Conservation (phyloP, 2,113 vertebrate genomes). For the Danio rerio region DNA sequence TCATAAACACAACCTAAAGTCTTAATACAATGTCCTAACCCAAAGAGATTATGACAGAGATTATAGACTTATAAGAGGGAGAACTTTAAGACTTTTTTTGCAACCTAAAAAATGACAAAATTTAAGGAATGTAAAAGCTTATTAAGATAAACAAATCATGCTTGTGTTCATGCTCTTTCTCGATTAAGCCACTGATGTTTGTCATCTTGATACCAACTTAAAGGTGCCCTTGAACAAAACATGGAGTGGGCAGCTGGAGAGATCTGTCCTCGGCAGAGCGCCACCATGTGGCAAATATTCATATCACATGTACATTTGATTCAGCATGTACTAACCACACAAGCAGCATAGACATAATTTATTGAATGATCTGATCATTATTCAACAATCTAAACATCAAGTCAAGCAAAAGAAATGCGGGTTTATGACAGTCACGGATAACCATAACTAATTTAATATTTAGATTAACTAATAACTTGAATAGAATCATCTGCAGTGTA, state of each 20-base stretch:
- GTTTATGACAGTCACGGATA: background rate
- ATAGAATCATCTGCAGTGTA: background rate
- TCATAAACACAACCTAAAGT: background rate
- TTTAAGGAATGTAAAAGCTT: background rate
- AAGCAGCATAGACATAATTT: too few relatives aligned
- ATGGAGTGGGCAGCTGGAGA: background rate
- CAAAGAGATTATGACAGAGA: too few relatives aligned
- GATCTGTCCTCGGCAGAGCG: background rate
- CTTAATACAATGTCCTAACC: background rate
- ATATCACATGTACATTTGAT: background rate
- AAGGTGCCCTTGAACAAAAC: constrained; percentile 57
- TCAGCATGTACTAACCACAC: too few relatives aligned
- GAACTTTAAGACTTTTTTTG: too few relatives aligned
- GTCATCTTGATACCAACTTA: constrained; percentile 48
- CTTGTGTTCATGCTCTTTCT: background rate
- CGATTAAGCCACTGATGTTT: background rate
- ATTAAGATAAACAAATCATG: background rate
- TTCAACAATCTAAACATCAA: background rate
- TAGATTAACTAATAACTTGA: constrained; percentile 19
- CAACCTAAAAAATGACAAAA: too few relatives aligned
- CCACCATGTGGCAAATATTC: constrained; percentile 56
- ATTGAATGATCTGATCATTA: too few relatives aligned
- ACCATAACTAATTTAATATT: background rate
- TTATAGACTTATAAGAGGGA: too few relatives aligned
- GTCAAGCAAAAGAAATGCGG: background rate